These are phyloP conservation scores for Neotragus pygmaeus DNA, from an alignment of 2,113 vertebrate genomes.

Conservation along the genomic window DNA sequence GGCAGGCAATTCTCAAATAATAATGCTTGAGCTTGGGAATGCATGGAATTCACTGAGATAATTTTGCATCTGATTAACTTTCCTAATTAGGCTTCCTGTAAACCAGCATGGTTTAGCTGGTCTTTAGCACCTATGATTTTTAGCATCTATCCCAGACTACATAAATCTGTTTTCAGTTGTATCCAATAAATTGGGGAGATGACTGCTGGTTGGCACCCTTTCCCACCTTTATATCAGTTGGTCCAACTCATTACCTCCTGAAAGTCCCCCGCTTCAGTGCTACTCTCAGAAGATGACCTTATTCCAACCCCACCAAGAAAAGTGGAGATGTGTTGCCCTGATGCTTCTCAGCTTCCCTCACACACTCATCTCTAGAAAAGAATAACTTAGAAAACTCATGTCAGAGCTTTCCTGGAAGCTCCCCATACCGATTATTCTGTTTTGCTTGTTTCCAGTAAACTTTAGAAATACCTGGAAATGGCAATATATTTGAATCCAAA, in stretches of 20 bases:
- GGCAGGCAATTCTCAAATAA: neutral
- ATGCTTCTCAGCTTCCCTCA: neutral
- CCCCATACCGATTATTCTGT: neutral
- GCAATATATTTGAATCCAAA: neutral
- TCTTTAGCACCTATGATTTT: neutral
- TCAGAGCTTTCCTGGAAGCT: neutral
- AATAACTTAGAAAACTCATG: neutral
- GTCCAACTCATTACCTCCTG: neutral
- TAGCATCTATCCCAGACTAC: neutral
- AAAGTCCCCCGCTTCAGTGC: neutral
- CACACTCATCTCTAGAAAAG: neutral
- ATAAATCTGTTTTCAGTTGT: neutral
- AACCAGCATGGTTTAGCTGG: constrained; percentile 5
- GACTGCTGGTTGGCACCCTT: neutral
- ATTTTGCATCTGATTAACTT: constrained; percentile 59
- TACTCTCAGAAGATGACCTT: neutral
- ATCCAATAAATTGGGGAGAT: neutral
- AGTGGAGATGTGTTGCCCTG: neutral
- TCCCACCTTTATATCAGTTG: neutral
- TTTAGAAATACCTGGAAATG: neutral
- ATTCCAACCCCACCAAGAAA: neutral
- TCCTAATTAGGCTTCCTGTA: constrained; percentile 21
- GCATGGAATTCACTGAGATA: constrained; percentile 23
- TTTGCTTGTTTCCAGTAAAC: neutral
- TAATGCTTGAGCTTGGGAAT: neutral